Base-by-base conservation (phyloP, 2,113 vertebrate species). In the Sander lucioperca region DNA sequence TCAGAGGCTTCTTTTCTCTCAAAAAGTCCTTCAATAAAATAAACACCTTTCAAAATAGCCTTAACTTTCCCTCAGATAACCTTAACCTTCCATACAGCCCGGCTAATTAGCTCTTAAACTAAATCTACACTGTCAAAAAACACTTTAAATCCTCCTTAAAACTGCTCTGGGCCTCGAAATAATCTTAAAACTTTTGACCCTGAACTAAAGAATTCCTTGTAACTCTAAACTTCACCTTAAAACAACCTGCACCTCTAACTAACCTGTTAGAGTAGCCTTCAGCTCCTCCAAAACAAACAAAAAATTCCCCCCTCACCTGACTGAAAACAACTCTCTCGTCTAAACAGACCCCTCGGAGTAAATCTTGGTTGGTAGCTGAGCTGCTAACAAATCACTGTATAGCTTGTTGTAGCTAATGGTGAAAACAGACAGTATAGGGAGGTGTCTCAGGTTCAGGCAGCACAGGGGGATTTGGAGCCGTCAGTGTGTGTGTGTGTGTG, bases 341-440 rank as follows among this genome's bases (percentile, higher is more conserved):
- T 23, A 51, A 23, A 62, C n/a, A 61, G 36, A 33, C 30, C 36
- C 13, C 43, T 48, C 30, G 2, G 43, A 75, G 58, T 36, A 50
- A 48, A 80, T 57, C 21, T 19, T 19, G 45, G 21, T 50, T 21
- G 18, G 64, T 27, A 36, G 53, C 39, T 43, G 43, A 33, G 39
- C n/a, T 7, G 23, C 45, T 30, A 45, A 57, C 58, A 74, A 87
- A 81, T 70, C 78, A 48, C 36, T 54, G 74, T 48, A 56, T 25
- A 64, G 61, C 56, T 68, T 86, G 73, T 23, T 14, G 65, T 56
- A 63, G 54, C 68, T 63, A 4, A 59, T 51, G 39, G 25, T 62
- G 39, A 67, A 81, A 85, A 65, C 78, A 73, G 54, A 66, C 39
- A 47, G 71, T 65, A 10, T 69, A 11, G n/a, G 50, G 33, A 33